Evolutionary conservation across 2,888 invertebrate species (phyloP).

Genomic region (Liopterus haemorrhoidalis): DNA sequence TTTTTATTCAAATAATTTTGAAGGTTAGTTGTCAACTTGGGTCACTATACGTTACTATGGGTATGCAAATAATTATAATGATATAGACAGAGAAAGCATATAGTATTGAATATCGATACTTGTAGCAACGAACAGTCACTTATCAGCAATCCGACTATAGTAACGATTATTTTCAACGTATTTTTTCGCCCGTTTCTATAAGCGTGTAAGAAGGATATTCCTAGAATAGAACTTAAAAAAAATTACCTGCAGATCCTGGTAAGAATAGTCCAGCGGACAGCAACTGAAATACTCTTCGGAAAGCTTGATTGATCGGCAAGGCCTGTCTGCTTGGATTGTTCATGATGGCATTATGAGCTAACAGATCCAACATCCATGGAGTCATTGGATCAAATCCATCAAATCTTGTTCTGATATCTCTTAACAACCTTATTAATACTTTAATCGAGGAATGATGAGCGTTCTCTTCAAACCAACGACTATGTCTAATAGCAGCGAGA

Average conservation of each 20-base stretch:
- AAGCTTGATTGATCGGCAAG: slow-evolving; percentile 85
- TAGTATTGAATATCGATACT: too few species aligned
- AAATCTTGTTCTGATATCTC: slow-evolving; percentile 85
- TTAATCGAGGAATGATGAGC: slow-evolving; percentile 96
- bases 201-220: too few species aligned
- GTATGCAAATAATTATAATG: too few species aligned
- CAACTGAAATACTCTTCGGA: slow-evolving; percentile 82
- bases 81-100: too few species aligned
- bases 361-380: slow-evolving; percentile 94
- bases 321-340: slow-evolving; percentile 92
- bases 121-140: too few species aligned
- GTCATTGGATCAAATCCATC: slow-evolving; percentile 85
- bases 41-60: too few species aligned
- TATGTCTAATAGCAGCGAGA: slow-evolving; percentile 89
- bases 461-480: slow-evolving; percentile 97
- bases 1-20: too few species aligned
- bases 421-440: slow-evolving; percentile 81
- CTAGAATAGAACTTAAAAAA: too few species aligned
- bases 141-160: too few species aligned
- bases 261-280: slow-evolving; percentile 91
- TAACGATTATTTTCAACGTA: too few species aligned
- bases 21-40: too few species aligned
- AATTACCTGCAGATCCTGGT: slow-evolving; percentile 76
- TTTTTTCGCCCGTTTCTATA: too few species aligned
- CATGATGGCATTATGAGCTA: slow-evolving; percentile 95